phyloP scores from a whole-genome alignment of 2,888 invertebrate species.

The Acanthosepion pharaonis region DNA sequence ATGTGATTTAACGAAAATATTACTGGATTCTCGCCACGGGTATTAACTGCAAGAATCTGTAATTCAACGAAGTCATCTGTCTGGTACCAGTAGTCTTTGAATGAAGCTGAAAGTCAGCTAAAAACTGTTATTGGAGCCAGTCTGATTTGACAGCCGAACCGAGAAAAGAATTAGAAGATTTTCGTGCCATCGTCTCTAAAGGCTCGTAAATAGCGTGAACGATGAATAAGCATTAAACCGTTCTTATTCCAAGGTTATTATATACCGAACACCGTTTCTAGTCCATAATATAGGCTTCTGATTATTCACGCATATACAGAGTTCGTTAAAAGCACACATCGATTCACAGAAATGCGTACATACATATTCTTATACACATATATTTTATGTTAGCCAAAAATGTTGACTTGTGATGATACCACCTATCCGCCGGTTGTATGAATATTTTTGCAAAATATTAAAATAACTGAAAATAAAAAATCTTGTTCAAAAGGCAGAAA shows the following conservation, averaged over 20 bases:
- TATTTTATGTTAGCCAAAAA: not conserved
- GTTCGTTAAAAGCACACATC: not conserved
- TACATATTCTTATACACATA: not conserved
- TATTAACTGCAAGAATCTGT: not conserved
- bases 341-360: not conserved
- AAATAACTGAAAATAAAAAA: too few relatives aligned
- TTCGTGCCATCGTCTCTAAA: not conserved
- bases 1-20: not conserved
- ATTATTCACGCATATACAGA: not conserved
- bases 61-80: not conserved
- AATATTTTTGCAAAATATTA: too few relatives aligned
- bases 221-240: too few relatives aligned
- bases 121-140: not conserved
- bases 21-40: not conserved
- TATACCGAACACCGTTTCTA: not conserved
- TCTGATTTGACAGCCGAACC: not conserved
- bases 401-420: too few relatives aligned
- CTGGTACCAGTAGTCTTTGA: not conserved
- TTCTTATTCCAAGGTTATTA: not conserved
- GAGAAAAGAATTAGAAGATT: not conserved
- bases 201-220: not conserved
- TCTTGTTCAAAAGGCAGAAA: too few relatives aligned
- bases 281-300: not conserved
- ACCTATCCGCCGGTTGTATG: too few relatives aligned
- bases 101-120: not conserved